phyloP scores from a whole-genome alignment of 2,113 vertebrate species.

The Ceyx melanurus region DNA sequence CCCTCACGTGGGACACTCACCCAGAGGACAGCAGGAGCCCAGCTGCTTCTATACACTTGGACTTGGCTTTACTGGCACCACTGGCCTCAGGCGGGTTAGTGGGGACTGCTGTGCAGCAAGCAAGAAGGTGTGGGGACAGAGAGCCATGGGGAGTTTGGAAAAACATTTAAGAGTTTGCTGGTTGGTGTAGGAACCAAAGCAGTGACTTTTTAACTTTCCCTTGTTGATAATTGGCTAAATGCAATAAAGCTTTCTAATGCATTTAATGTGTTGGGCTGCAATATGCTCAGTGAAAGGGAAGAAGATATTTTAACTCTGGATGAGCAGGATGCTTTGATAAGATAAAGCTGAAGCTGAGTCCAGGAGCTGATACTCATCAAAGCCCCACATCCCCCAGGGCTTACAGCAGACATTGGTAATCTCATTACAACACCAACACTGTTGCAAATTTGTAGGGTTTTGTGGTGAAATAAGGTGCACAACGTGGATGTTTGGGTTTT shows the following conservation, averaged over 20 bases:
- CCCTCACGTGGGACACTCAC: no score
- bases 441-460: accelerated
- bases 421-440: neutral
- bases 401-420: neutral
- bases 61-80: neutral
- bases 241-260: neutral
- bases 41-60: neutral
- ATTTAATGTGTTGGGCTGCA: neutral
- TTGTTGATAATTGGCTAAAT: neutral
- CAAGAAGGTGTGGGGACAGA: neutral
- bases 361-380: neutral
- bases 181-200: neutral
- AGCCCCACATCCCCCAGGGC: neutral
- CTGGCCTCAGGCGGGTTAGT: neutral
- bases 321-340: neutral
- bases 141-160: neutral
- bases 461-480: neutral
- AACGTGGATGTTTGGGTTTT: neutral
- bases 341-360: neutral
- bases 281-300: neutral
- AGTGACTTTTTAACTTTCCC: neutral
- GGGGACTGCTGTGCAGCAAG: neutral
- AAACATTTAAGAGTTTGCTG: neutral
- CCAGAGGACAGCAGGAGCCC: accelerated
- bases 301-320: neutral